Base-by-base conservation (phyloP, 2,888 invertebrate species). In the Erannis defoliaria region DNA sequence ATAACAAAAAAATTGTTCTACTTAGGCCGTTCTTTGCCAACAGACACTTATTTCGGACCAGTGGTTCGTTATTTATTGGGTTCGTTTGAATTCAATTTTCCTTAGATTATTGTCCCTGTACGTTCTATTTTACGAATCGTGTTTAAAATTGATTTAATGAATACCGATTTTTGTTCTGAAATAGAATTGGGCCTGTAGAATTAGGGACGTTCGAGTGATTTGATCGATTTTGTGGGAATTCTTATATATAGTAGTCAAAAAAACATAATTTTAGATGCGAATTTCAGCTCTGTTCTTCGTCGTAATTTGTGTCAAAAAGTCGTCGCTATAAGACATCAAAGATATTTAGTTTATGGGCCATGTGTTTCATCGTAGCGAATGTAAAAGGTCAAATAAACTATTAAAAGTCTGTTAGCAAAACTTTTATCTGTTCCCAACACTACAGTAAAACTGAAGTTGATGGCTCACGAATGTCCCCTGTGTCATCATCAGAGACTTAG, bases 301-400 rank as follows among this genome's bases (percentile, higher is more conserved):
- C 2, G 33, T 12, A 10, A 6, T 5, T 5, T n/a, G n/a, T 4
- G 26, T 26, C 26, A 50, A 35, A 42, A 45, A 8, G 42, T 54
- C 19, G 33, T 42, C 33, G 23, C 33, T 43, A 33, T 21, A 37
- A 31, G 8, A 43, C 33, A 33, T 46, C 37, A 38, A 37, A 55
- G 55, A 43, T 14, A 38, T 18, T 45, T 55, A 37, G 23, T 29
- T 48, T 26, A 26, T 38, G 37, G 37, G 50, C 50, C 38, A 50
- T 26, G 50, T 50, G 50, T 50, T 50, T 37, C 12, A 37, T 12
- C 37, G 49, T 38, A 26, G 5, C 18, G 35, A 35, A 21, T 21
- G 8, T 40, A 37, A 57, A 26, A 12, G 42, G 57, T 23, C 35
- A 38, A 46, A 46, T 50, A 45, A 48, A 33, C 62, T 56, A 62